phyloP scores from a whole-genome alignment of 2,797 vertebrate genomes.

The Enteromius viviparus region DNA sequence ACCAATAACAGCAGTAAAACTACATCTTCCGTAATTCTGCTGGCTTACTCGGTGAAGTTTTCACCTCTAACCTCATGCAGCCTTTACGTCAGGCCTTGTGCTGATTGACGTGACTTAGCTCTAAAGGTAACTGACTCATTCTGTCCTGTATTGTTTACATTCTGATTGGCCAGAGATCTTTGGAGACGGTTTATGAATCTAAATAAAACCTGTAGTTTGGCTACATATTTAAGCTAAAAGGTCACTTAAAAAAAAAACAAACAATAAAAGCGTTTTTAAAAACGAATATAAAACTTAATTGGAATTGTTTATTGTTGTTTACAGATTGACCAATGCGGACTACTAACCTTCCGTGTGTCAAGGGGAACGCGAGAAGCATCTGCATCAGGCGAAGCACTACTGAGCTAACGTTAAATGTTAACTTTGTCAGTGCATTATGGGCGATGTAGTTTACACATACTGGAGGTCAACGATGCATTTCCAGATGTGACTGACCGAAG shows the following conservation, averaged over 20 bases:
- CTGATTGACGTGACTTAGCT: not conserved
- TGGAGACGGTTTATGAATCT: conserved; percentile 51
- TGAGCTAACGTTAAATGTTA: conserved; percentile 17
- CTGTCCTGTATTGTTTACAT: conserved; percentile 39
- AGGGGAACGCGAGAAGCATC: conserved; percentile 3
- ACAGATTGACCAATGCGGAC: conserved; percentile 39
- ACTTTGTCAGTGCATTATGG: conserved; percentile 38
- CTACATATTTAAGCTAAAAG: conserved; percentile 58
- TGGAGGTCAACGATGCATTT: not conserved
- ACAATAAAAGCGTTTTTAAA: conserved; percentile 44
- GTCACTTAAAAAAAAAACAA: conserved; percentile 48
- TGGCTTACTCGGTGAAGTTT: not conserved
- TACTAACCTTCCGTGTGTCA: conserved; percentile 4
- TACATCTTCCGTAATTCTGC: not conserved
- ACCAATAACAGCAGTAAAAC: not conserved
- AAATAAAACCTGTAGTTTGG: conserved; percentile 47
- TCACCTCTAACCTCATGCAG: not conserved
- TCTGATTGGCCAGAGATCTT: conserved; percentile 57
- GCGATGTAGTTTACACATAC: conserved; percentile 44
- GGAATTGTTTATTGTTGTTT: conserved; percentile 17
- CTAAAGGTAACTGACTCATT: not conserved
- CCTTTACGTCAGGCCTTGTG: not conserved
- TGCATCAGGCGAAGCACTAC: conserved; percentile 33
- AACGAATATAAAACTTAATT: conserved; percentile 40
- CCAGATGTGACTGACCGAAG: not conserved